Conservation (phyloP, 2,888 invertebrate genomes). For the Apodemia hepburni region DNA sequence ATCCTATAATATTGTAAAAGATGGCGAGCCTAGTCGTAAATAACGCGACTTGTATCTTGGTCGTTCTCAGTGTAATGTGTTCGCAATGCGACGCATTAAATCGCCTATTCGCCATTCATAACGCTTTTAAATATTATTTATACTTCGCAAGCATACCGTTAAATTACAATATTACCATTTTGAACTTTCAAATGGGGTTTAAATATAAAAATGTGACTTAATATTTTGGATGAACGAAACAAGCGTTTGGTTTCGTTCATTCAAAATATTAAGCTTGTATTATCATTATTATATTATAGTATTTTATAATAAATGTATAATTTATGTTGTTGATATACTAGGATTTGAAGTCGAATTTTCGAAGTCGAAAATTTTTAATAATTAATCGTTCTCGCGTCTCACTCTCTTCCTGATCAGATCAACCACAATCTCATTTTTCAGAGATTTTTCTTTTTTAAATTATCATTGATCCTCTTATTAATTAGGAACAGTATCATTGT, state of each 20-base stretch:
- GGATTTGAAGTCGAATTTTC: too few species aligned
- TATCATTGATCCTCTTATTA: too few species aligned
- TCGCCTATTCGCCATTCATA: conserved; percentile 57
- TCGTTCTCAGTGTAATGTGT: conserved; percentile 34
- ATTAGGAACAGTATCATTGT: too few species aligned
- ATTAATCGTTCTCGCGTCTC: too few species aligned
- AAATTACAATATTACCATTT: conserved; percentile 25
- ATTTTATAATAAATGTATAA: too few species aligned
- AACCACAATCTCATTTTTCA: too few species aligned
- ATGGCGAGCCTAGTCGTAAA: conserved; percentile 39
- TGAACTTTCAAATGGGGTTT: conserved; percentile 17
- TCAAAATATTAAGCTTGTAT: background rate
- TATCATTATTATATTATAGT: too few species aligned
- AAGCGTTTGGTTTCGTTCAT: background rate
- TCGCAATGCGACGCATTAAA: conserved; percentile 56
- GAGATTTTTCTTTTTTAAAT: too few species aligned
- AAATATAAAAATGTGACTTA: background rate
- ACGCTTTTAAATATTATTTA: conserved; percentile 47
- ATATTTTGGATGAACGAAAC: background rate
- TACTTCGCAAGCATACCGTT: conserved; percentile 30
- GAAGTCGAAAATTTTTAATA: too few species aligned
- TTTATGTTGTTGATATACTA: too few species aligned
- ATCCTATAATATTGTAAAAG: too few species aligned
- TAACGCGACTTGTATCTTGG: conserved; percentile 41
- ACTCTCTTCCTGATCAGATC: too few species aligned